Evolutionary conservation across 2,113 vertebrate genomes (phyloP).

Genomic region (Pollimyrus isidori): DNA sequence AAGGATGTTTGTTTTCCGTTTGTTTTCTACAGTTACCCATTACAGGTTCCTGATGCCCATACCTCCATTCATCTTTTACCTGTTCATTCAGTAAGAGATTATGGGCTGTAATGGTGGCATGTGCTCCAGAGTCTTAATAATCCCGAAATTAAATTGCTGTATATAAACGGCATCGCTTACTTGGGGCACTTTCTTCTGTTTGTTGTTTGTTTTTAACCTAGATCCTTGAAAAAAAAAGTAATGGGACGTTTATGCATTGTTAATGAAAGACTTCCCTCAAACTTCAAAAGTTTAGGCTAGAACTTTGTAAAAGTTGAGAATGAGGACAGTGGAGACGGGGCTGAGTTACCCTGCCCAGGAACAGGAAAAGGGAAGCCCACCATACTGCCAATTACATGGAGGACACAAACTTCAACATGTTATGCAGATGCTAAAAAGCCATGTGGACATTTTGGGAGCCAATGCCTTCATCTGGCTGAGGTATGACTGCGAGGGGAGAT

Average conservation of each 20-base stretch:
- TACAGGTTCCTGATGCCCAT: not conserved
- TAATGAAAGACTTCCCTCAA: not conserved
- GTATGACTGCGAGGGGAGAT: not conserved
- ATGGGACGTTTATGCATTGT: not conserved
- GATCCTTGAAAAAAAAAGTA: not conserved
- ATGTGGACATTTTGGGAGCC: constrained; percentile 29
- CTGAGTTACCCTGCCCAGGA: not conserved
- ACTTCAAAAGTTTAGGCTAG: not conserved
- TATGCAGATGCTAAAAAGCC: not conserved
- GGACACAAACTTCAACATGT: not conserved
- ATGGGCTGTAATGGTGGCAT: not conserved
- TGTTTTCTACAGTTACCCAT: not conserved
- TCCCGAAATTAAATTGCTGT: not conserved
- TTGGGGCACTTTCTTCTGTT: not conserved
- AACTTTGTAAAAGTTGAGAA: not conserved
- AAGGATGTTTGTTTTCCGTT: not conserved
- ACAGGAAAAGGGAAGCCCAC: not conserved
- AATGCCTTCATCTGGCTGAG: not conserved
- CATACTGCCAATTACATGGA: not conserved
- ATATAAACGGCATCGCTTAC: not conserved
- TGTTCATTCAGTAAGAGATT: not conserved
- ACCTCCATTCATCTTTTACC: not conserved
- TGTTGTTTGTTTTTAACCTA: not conserved
- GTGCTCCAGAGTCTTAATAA: not conserved
- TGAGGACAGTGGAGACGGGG: not conserved